Evolutionary conservation across 2,113 vertebrate species (phyloP), one percentile per base, ranked within the genome.

Genomic region (Willisornis vidua): DNA sequence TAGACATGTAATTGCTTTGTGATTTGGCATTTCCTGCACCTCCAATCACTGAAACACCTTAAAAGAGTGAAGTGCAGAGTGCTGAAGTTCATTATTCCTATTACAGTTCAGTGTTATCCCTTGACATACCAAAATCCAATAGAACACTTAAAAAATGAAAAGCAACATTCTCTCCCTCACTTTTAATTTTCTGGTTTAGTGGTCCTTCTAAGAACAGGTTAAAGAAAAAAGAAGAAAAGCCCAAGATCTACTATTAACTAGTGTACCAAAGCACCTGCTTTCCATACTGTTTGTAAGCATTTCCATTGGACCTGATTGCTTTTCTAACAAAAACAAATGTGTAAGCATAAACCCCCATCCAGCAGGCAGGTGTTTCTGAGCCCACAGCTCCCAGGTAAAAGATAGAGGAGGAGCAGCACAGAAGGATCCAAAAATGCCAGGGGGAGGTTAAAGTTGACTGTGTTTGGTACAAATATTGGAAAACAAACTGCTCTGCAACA

Each of bases 281-380:
- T 61, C 74, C 7, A 9, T 10, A 33, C 1, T 20, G 63, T 61
- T 65, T 19, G 29, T 57, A 33, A 35, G 25, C 81, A 20, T 55
- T 79, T 79, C 81, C 63, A 35, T 63, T 46, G 45, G n/a, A 67
- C 5, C 6, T 0, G 29, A 57, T 8, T 3, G 25, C 39, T 65
- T 55, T 35, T 10, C 24, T 19, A 72, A 24, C 10, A 57, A 76
- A 46, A 49, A 71, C 70, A 20, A 20, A 25, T 29, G 6, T 16
- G 29, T 16, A 79, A 2, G 0, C 14, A 10, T 35, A n/a, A 68
- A 54, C 18, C 4, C 29, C 26, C 1, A 0, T 26, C 25, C 43
- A 51, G 43, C 3, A 41, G 25, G 18, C 11, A 41, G 43, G 9
- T 14, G 19, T 12, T 73, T 72, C 37, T n/a, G 45, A 89, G 35